Base-by-base conservation (phyloP, 2,113 vertebrate genomes). In the Monopterus albus region DNA sequence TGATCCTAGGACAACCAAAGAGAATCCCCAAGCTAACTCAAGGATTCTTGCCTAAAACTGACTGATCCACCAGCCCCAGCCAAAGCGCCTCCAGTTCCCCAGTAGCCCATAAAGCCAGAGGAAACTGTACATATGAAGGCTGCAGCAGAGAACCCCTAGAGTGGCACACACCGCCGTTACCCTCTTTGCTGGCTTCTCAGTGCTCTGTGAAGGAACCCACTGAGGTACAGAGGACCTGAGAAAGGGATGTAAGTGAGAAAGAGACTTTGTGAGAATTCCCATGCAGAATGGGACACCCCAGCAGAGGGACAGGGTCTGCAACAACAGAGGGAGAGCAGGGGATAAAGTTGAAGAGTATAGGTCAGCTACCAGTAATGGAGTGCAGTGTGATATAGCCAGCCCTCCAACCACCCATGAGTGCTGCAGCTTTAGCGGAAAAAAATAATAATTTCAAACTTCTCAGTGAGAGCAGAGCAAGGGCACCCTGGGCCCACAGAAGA, bases 41-140 rank as follows among this genome's bases (percentile, higher is more conserved):
- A 94, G 81, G 3, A 95, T 84, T 52, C 95, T 93, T 53, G 95
- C 91, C 94, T 94, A 96, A 74, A 96, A 94, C 82, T 97, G 96
- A 18, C 92, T 91, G 0, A 88, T 89, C 96, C 96, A 97, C 92
- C 96, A 93, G 3, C 94, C 89, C 94, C 93, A 94, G 5, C 94
- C 91, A 70, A 96, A 96, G 38, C 39, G 91, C 47, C 90, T 88
- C n/a, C 91, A 92, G 40, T 88, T 72, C 1, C 91, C 95, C 10
- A 96, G 86, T 10, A 93, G 71, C 0, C 91, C 95, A n/a, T 96
- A 93, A 61, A 96, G 87, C 96, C 96, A 98, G 56, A 96, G 88
- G 0, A 94, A 79, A 0, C 94, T 90, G 2, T 94, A 95, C 60
- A 94, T 82, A 75, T 97, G 96, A 53, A 96, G 81, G 43, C 92